Conservation (phyloP, 2,113 vertebrate genomes). For the Chaenocephalus aceratus region DNA sequence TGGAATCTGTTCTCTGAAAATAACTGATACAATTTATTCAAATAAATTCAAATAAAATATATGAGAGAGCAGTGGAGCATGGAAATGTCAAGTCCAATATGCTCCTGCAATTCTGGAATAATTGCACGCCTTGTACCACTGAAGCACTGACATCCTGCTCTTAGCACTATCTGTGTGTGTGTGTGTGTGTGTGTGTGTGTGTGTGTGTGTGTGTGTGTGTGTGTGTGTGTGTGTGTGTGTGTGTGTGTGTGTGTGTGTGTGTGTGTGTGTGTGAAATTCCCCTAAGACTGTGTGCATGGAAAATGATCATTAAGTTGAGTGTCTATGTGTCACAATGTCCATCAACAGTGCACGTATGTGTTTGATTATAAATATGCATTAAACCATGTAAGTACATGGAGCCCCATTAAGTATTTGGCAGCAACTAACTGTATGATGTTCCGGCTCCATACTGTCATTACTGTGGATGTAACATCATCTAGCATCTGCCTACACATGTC, state of each 20-base stretch:
- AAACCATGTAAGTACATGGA: not conserved
- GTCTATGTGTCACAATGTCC: conserved; percentile 16
- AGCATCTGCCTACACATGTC: not conserved
- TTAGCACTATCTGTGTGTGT: conserved; percentile 13
- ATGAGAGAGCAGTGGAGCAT: conserved; percentile 70
- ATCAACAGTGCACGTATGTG: conserved; percentile 29
- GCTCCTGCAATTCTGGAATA: conserved; percentile 61
- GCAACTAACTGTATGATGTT: conserved; percentile 21
- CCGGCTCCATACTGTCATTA: conserved; percentile 17
- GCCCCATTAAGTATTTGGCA: not conserved
- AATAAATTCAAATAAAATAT: conserved; percentile 72
- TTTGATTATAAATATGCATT: conserved; percentile 3
- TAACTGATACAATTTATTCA: conserved; percentile 66
- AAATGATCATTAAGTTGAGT: not conserved
- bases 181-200: conserved; percentile 8
- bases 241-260: no score
- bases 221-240: not conserved
- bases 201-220: conserved; percentile 12
- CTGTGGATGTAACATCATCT: not conserved
- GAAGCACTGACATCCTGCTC: conserved; percentile 59
- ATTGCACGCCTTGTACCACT: conserved; percentile 63
- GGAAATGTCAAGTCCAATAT: conserved; percentile 68
- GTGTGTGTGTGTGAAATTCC: conserved; percentile 6
- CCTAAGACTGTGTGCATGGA: not conserved
- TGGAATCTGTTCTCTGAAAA: conserved; percentile 54